Conservation (phyloP, 2,113 vertebrate genomes). For the Plectropomus leopardus region DNA sequence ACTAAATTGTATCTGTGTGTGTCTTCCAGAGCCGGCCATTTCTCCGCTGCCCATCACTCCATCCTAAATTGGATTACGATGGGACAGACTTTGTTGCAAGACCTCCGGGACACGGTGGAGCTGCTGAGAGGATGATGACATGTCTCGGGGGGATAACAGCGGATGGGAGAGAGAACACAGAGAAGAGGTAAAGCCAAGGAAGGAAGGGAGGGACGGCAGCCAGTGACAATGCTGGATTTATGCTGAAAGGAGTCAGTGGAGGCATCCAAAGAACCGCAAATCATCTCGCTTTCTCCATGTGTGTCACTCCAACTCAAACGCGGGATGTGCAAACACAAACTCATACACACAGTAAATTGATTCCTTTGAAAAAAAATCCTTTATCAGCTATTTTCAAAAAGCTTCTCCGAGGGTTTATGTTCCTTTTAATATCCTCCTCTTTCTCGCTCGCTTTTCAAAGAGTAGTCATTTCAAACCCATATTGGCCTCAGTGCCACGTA, state of each 20-base stretch:
- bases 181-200: slow-evolving; percentile 23
- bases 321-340: slow-evolving; percentile 39
- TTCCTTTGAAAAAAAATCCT: slow-evolving; percentile 52
- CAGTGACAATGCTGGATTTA: slow-evolving; percentile 49
- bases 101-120: slow-evolving; percentile 22
- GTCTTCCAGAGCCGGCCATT: slow-evolving; percentile 25
- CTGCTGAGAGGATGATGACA: slow-evolving; percentile 51
- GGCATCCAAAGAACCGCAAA: slow-evolving; percentile 36
- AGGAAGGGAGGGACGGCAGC: slow-evolving; percentile 16
- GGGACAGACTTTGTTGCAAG: slow-evolving; percentile 27
- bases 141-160: slow-evolving; percentile 37
- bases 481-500: slow-evolving; percentile 13
- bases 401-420: slow-evolving; percentile 45
- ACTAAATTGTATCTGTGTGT: slow-evolving; percentile 9
- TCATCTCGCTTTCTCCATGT: slow-evolving; percentile 10
- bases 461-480: slow-evolving; percentile 41
- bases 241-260: slow-evolving; percentile 35
- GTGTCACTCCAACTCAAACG: slow-evolving; percentile 29
- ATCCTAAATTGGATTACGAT: slow-evolving; percentile 62
- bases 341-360: slow-evolving; percentile 38
- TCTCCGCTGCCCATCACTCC: slow-evolving; percentile 35
- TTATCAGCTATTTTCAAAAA: slow-evolving; percentile 45
- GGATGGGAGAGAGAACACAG: slow-evolving; percentile 36
- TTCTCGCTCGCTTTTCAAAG: slow-evolving; percentile 44
- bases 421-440: slow-evolving; percentile 25